phyloP scores from a whole-genome alignment of 92 coral and sea anemone genomes.

The Porites lobata region DNA sequence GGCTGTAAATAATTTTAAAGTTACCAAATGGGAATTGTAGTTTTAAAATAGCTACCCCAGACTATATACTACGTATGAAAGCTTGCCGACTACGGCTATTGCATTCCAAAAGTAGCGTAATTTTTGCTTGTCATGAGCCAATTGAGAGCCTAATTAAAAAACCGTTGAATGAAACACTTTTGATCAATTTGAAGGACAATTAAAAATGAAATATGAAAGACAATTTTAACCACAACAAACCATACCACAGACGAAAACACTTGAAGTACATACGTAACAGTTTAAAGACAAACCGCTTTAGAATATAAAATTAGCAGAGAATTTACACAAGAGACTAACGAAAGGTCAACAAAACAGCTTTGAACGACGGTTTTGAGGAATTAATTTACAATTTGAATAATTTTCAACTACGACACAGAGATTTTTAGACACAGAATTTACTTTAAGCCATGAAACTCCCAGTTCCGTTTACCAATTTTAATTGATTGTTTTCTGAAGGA shows the following conservation, averaged over 20 bases:
- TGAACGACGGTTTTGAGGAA: background rate
- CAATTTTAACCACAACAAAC: background rate
- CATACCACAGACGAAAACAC: background rate
- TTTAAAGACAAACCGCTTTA: background rate
- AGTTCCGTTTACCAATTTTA: background rate
- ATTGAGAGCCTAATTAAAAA: background rate
- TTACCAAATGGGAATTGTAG: background rate
- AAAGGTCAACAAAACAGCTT: constrained; percentile 34
- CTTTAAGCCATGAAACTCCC: background rate
- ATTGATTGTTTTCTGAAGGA: background rate
- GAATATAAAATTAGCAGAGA: background rate
- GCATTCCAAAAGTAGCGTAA: background rate
- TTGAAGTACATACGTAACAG: background rate
- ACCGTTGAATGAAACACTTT: background rate
- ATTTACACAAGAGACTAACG: background rate
- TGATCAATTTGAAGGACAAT: no score
- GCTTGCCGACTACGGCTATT: background rate
- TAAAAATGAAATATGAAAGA: background rate
- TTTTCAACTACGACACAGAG: background rate
- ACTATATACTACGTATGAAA: background rate
- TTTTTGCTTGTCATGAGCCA: background rate
- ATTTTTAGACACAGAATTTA: background rate
- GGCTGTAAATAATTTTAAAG: background rate
- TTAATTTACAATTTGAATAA: background rate
- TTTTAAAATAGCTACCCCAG: background rate